These are phyloP conservation scores for Holacanthus passer DNA, from an alignment of 2,113 vertebrate genomes.

Conservation along the genomic window DNA sequence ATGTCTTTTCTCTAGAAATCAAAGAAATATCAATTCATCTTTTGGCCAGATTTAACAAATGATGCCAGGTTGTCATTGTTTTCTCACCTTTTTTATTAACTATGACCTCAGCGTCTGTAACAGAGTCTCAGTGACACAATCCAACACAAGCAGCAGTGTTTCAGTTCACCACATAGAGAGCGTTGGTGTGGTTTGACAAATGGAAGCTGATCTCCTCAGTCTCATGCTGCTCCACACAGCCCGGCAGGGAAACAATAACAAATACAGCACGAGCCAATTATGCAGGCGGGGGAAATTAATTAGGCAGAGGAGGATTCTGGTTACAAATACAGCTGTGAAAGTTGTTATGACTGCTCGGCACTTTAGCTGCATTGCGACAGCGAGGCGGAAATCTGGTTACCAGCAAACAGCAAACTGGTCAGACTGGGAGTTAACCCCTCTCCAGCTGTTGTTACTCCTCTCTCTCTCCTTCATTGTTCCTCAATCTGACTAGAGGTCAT, in stretches of 20 bases:
- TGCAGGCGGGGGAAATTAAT: slow-evolving; percentile 20
- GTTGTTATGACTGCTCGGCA: slow-evolving; percentile 25
- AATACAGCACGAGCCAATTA: slow-evolving; percentile 27
- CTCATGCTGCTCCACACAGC: not conserved
- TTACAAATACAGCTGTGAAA: slow-evolving; percentile 40
- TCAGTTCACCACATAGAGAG: slow-evolving; percentile 4
- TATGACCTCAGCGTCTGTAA: slow-evolving; percentile 35
- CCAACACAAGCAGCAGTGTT: not conserved
- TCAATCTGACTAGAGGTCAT: not conserved
- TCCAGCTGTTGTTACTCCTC: not conserved
- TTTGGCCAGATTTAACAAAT: not conserved
- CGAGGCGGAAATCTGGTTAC: slow-evolving; percentile 15
- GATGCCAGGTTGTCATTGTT: slow-evolving; percentile 14
- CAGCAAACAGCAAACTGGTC: slow-evolving; percentile 28
- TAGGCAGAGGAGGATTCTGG: slow-evolving; percentile 31
- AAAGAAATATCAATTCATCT: not conserved
- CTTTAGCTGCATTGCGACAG: slow-evolving; percentile 50
- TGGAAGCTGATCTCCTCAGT: slow-evolving; percentile 27
- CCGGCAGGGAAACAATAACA: slow-evolving; percentile 41
- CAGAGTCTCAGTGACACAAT: slow-evolving; percentile 10
- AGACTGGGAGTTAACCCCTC: not conserved
- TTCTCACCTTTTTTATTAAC: not conserved
- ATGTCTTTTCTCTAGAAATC: not conserved
- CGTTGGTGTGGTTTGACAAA: slow-evolving; percentile 31
- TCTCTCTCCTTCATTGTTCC: not conserved